Conservation (phyloP, 2,888 invertebrate genomes). For the Malthinus seriepunctatus region DNA sequence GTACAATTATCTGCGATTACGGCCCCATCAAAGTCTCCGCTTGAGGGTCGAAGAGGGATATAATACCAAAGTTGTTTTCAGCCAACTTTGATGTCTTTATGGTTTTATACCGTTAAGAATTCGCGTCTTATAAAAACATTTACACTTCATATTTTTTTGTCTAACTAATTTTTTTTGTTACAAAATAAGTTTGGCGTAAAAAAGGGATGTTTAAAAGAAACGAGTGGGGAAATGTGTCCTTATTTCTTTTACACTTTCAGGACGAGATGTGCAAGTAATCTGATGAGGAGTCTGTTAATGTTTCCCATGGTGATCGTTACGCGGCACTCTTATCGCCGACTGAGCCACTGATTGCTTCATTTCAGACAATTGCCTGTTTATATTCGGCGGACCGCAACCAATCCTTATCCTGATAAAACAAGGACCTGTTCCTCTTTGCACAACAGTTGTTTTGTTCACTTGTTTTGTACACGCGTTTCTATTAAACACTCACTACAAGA, state of each 20-base stretch:
- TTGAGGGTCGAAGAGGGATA: slow-evolving; percentile 35
- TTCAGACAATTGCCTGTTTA: slow-evolving; percentile 59
- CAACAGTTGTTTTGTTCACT: slow-evolving; percentile 39
- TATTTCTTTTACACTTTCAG: slow-evolving; percentile 39
- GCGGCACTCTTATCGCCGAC: slow-evolving; percentile 56
- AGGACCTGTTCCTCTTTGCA: slow-evolving; percentile 43
- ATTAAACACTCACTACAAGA: slow-evolving; percentile 42
- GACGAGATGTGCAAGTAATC: slow-evolving; percentile 55
- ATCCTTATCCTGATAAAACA: slow-evolving; percentile 50
- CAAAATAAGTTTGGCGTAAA: not conserved
- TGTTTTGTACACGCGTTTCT: slow-evolving; percentile 37
- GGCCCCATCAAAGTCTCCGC: slow-evolving; percentile 51
- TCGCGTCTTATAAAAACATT: slow-evolving; percentile 31
- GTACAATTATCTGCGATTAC: slow-evolving; percentile 54
- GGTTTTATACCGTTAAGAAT: slow-evolving; percentile 41
- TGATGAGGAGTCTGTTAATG: slow-evolving; percentile 58
- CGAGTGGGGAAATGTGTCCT: slow-evolving; percentile 33
- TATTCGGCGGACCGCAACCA: slow-evolving; percentile 56
- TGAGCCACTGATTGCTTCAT: slow-evolving; percentile 58
- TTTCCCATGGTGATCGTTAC: slow-evolving; percentile 56
- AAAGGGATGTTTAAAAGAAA: slow-evolving; percentile 13
- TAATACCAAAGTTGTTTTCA: slow-evolving; percentile 33
- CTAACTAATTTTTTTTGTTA: not conserved
- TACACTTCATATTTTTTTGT: not conserved
- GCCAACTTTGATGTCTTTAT: slow-evolving; percentile 48